Evolutionary conservation across 2,113 vertebrate species (phyloP), one percentile per base, ranked within the genome.

Genomic region (Corvus moneduloides): DNA sequence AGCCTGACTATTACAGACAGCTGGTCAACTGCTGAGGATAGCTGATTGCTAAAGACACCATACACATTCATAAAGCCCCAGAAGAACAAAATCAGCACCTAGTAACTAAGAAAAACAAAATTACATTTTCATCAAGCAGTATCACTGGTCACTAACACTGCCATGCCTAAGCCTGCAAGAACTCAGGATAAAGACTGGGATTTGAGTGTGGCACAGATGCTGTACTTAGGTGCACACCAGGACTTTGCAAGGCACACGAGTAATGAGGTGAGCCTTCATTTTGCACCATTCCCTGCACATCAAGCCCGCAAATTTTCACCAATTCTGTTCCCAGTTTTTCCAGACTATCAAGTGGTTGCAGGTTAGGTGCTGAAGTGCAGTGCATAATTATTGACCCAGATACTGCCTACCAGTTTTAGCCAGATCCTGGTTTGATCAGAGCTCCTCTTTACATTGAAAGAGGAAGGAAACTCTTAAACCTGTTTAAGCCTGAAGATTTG

Each of bases 311-410:
- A 24, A 69, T 61, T 55, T 72, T 68, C 49, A 61, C 21, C 46
- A 74, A 37, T 28, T 21, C 63, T 55, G 6, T 21, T 75, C 44
- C 18, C 1, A 74, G 0, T 39, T 72, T 78, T 67, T 54, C 39
- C 62, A 67, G 24, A 87, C 19, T 56, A n/a, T n/a, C 8, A 49
- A 23, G 12, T 9, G 8, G 8, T 11, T 81, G 20, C 10, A 63
- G 21, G 15, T 54, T 37, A 26, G 16, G 41, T 62, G 9, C 35
- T 79, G 39, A 84, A 72, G 8, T 49, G 35, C 62, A 71, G 17
- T 1, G 10, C 2, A 0, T 11, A 15, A 11, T 54, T 62, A 44
- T 7, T 71, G 22, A 54, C 1, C 3, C 16, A 66, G 46, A 84
- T 27, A 28, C 16, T 79, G 12, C 27, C 30, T 51, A 46, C 24